These are phyloP conservation scores for Eilema sororculum DNA, from an alignment of 2,888 invertebrate species.

Conservation along the genomic window DNA sequence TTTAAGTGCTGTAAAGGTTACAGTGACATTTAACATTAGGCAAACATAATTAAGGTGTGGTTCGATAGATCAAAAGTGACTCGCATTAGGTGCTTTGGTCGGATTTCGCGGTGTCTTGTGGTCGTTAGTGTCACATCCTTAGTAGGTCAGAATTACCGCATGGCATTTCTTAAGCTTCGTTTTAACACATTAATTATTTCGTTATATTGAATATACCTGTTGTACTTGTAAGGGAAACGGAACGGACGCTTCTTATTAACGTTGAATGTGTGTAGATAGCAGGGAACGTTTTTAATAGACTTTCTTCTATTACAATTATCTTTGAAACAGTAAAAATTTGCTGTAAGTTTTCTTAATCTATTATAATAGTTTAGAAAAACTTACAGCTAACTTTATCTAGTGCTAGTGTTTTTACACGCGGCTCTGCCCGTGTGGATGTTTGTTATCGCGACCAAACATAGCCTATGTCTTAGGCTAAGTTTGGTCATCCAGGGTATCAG, in stretches of 20 bases:
- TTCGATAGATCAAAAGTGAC: neutral
- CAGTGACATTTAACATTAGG: neutral
- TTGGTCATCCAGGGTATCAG: too few relatives aligned
- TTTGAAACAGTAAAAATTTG: too few relatives aligned
- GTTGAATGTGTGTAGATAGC: too few relatives aligned
- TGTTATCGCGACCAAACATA: too few relatives aligned
- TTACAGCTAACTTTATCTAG: too few relatives aligned
- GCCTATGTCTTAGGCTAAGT: too few relatives aligned
- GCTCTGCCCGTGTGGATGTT: too few relatives aligned
- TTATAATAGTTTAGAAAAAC: too few relatives aligned
- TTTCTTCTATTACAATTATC: too few relatives aligned
- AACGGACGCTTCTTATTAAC: neutral
- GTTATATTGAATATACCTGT: neutral
- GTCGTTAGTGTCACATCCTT: neutral
- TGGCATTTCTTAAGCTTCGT: neutral
- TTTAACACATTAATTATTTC: neutral
- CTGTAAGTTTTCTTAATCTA: too few relatives aligned
- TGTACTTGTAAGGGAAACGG: neutral
- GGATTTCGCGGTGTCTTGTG: constrained; percentile 6
- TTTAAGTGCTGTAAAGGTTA: constrained; percentile 1
- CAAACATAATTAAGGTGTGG: constrained; percentile 11
- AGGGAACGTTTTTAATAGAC: too few relatives aligned
- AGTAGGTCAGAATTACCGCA: neutral
- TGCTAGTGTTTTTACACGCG: too few relatives aligned
- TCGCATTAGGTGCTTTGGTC: neutral